Percentiles rank a stretch among this genome's conserved stretches.
Conservation (phyloP, 1,140 invertebrate genomes). For the Camponotus vicinus region DNA sequence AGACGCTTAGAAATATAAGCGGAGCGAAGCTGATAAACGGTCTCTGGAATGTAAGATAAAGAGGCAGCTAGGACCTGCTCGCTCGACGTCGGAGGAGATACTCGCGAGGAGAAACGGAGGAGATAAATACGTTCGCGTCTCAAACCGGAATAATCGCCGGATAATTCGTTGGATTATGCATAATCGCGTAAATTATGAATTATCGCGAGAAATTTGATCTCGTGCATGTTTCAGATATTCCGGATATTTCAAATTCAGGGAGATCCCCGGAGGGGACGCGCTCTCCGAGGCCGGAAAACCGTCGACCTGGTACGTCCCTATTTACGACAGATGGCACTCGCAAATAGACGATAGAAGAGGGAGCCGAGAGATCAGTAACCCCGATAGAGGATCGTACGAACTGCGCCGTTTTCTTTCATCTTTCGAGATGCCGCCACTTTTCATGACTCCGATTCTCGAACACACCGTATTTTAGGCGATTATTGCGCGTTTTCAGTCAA, state of each 20-base stretch:
- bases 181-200: not conserved
- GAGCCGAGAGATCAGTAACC: conserved; percentile 83
- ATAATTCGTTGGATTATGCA: conserved; percentile 15
- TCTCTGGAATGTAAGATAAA: conserved; percentile 83
- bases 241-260: not conserved
- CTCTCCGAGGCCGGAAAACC: conserved; percentile 28
- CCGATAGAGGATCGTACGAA: conserved; percentile 79
- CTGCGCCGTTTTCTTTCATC: conserved; percentile 73
- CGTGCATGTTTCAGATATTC: not conserved
- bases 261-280: no score
- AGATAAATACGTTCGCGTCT: conserved; percentile 33
- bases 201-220: conserved; percentile 48
- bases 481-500: conserved; percentile 37
- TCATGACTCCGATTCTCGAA: conserved; percentile 32
- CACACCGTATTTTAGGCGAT: conserved; percentile 24
- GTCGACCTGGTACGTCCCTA: conserved; percentile 71
- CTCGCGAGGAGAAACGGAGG: conserved; percentile 28
- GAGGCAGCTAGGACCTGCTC: conserved; percentile 72
- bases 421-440: conserved; percentile 75
- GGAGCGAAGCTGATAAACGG: conserved; percentile 79
- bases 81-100: conserved; percentile 51
- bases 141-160: not conserved
- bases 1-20: conserved; percentile 75
- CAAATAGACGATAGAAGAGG: conserved; percentile 81
- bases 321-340: conserved; percentile 82